phyloP scores from a whole-genome alignment of 2,888 invertebrate genomes.

The Tenthredo notha region DNA sequence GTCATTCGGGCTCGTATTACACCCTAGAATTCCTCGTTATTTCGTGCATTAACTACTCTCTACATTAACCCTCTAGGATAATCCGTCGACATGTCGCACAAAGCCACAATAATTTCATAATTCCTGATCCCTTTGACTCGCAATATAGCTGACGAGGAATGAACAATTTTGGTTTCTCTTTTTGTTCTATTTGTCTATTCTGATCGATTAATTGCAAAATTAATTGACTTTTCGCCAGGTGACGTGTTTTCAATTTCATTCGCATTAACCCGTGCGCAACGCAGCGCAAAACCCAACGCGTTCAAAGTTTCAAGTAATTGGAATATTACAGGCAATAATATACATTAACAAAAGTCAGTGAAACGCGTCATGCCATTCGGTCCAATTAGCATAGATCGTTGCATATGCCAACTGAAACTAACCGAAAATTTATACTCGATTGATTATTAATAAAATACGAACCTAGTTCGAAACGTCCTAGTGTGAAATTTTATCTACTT shows the following conservation, averaged over 20 bases:
- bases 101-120: not conserved
- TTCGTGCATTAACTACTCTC: constrained; percentile 2
- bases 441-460: not conserved
- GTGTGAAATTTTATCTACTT: not conserved
- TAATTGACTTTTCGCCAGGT: constrained; percentile 35
- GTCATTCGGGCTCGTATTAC: constrained; percentile 6
- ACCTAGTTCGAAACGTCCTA: not conserved
- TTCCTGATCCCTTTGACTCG: not conserved
- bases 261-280: constrained; percentile 29
- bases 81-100: not conserved
- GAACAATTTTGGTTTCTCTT: not conserved
- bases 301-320: constrained; percentile 52
- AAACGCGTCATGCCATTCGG: constrained; percentile 34
- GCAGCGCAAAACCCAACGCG: not conserved
- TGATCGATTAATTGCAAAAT: constrained; percentile 33
- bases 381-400: constrained; percentile 49
- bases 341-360: constrained; percentile 48
- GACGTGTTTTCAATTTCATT: constrained; percentile 26
- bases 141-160: not conserved
- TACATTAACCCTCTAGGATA: not conserved
- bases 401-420: constrained; percentile 6
- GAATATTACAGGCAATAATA: constrained; percentile 48
- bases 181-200: not conserved
- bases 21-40: constrained; percentile 38
- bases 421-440: constrained; percentile 35